phyloP scores from a whole-genome alignment of 2,113 vertebrate species.

The Trinectes maculatus region DNA sequence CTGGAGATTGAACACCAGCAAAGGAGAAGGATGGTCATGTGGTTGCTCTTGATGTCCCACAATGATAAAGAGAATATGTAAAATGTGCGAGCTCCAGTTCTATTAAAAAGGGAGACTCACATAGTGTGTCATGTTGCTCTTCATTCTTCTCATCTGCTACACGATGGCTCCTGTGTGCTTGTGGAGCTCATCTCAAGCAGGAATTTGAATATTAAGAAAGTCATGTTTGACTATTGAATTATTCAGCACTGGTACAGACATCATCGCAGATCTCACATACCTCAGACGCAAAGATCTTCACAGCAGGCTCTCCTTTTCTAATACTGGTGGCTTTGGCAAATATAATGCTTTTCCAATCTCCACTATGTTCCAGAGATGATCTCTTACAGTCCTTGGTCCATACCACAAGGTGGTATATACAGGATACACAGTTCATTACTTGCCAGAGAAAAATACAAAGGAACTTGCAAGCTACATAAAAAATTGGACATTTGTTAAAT shows the following conservation, averaged over 20 bases:
- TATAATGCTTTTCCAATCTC: background rate
- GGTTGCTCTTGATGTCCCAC: slow-evolving; percentile 40
- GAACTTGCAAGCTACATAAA: background rate
- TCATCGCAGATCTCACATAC: slow-evolving; percentile 32
- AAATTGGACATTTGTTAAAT: background rate
- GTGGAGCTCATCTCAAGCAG: slow-evolving; percentile 30
- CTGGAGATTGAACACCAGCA: slow-evolving; percentile 10
- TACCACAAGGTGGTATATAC: background rate
- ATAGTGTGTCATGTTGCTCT: slow-evolving; percentile 25
- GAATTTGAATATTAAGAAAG: slow-evolving; percentile 54
- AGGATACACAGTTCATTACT: slow-evolving; percentile 2
- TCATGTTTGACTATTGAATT: slow-evolving; percentile 55
- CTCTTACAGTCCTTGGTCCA: background rate
- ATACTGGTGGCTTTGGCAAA: slow-evolving; percentile 16
- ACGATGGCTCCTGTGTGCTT: slow-evolving; percentile 24
- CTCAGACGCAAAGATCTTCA: slow-evolving; percentile 37
- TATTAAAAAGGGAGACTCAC: slow-evolving; percentile 20
- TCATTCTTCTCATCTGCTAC: slow-evolving; percentile 30
- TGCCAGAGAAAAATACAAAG: background rate
- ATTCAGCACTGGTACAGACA: slow-evolving; percentile 40
- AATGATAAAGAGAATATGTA: slow-evolving; percentile 38
- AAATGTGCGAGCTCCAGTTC: slow-evolving; percentile 27
- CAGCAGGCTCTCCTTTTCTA: background rate
- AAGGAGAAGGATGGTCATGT: slow-evolving; percentile 27
- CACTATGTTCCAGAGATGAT: slow-evolving; percentile 7